A percentile compares a stretch with the other conserved stretches of the same genome.
Evolutionary conservation across 2,888 invertebrate species (phyloP).

Genomic region (Crocallis elinguaria): DNA sequence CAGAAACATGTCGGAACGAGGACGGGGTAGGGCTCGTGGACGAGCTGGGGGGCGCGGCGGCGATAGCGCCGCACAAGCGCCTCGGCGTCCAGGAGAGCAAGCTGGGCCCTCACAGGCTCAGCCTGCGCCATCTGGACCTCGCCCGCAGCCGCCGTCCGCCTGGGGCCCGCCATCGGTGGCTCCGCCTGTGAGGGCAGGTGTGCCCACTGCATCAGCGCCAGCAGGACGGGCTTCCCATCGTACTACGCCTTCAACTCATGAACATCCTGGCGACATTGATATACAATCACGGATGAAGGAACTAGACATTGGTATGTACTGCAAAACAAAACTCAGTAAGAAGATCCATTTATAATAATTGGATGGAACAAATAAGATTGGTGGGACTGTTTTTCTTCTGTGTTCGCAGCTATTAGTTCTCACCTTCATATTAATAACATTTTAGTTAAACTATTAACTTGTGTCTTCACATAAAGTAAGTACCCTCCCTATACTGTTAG

Average conservation of each 20-base stretch:
- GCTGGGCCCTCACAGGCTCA: conserved; percentile 50
- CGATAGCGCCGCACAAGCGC: conserved; percentile 50
- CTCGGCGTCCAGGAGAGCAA: conserved; percentile 55
- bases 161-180: conserved; percentile 69
- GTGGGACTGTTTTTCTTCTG: no score
- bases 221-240: conserved; percentile 70
- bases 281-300: conserved; percentile 69
- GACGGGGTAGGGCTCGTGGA: conserved; percentile 71
- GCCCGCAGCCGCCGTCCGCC: conserved; percentile 70
- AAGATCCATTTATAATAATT: no score
- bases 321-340: background rate
- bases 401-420: no score
- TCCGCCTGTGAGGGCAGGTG: conserved; percentile 66
- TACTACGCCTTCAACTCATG: conserved; percentile 58
- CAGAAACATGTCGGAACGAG: conserved; percentile 59
- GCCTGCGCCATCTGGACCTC: conserved; percentile 48
- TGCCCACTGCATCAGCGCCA: conserved; percentile 54
- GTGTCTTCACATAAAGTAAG: no score
- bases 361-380: no score
- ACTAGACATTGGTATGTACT: conserved; percentile 56
- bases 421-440: no score
- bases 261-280: conserved; percentile 73
- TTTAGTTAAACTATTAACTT: no score
- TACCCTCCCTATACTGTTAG: no score
- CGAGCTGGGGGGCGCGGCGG: conserved; percentile 67